Base-by-base conservation (phyloP, 1,140 invertebrate species). In the Pectinophora gossypiella region DNA sequence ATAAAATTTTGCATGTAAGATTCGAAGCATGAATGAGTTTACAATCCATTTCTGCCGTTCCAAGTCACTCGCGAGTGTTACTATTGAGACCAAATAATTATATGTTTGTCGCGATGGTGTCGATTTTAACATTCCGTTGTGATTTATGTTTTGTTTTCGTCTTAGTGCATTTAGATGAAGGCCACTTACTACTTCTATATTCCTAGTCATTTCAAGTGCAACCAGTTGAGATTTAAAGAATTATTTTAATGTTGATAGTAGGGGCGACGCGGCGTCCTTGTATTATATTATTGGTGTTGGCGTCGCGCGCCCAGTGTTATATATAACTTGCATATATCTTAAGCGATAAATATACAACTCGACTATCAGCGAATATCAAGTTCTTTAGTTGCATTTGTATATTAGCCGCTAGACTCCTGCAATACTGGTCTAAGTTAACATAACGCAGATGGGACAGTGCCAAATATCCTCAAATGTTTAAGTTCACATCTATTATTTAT, bases 41-140 rank as follows among this genome's bases (percentile, higher is more conserved):
- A 58, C 56, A 69, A 66, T 72, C 67, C 64, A 68, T 72, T 67
- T 72, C 61, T 58, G 59, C 69, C 64, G 69, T 76, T 74, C 70
- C 64, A 70, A 68, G 67, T 66, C 67, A 77, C 71, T 72, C 78
- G 56, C 73, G 83, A 76, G 58, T 82, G 83, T 87, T 87, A 82
- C 67, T 77, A 85, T 87, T 85, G 81, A 85, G 81, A 85, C 83
- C 83, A 83, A 20, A 56, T 86, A 68, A 86, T 86, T 80, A 84
- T 85, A 85, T 85, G 79, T 87, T 86, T 77, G 68, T 71, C 64
- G 83, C 63, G 76, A 84, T 86, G 83, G 83, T 83, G 68, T 86
- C 83, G 83, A 85, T 87, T 82, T 85, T 85, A 87, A 82, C 84
- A 87, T 85, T 87, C 84, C 81, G 81, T 84, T 84, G 58, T 68